Percentiles rank a stretch among this genome's conserved stretches.
phyloP scores from a whole-genome alignment of 2,888 invertebrate species.

The Leistus spinibarbis region DNA sequence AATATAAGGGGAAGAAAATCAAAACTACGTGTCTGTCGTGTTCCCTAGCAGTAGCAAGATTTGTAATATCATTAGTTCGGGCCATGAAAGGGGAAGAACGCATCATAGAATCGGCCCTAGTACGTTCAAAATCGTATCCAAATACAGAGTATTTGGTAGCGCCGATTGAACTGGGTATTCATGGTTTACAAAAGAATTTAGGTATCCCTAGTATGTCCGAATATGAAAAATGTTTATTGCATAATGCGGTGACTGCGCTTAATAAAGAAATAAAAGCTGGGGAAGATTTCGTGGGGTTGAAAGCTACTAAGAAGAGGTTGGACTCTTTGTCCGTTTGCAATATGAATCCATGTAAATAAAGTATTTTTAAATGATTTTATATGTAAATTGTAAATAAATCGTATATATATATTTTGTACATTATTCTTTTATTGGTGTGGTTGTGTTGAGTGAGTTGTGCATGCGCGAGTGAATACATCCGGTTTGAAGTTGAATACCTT shows the following conservation, averaged over 20 bases:
- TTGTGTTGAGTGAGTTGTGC: background rate
- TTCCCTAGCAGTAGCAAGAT: conserved; percentile 68
- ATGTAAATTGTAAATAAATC: background rate
- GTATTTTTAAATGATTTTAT: background rate
- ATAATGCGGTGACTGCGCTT: conserved; percentile 50
- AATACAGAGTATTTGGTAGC: conserved; percentile 52
- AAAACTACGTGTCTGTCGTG: conserved; percentile 65
- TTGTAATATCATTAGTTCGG: conserved; percentile 64
- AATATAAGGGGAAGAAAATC: conserved; percentile 67
- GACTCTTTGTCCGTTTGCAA: background rate
- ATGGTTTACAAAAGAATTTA: conserved; percentile 52
- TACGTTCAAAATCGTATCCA: conserved; percentile 50
- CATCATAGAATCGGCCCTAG: conserved; percentile 53
- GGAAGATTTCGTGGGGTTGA: background rate
- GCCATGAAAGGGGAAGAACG: conserved; percentile 54
- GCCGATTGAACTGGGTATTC: conserved; percentile 51
- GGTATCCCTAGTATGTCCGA: conserved; percentile 52
- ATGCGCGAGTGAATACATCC: conserved; percentile 9
- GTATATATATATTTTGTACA: background rate
- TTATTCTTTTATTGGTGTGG: background rate
- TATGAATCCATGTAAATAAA: background rate
- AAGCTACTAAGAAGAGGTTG: background rate
- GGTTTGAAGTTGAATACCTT: conserved; percentile 28
- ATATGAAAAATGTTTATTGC: conserved; percentile 53
- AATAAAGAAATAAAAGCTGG: conserved; percentile 46